Evolutionary conservation across 2,797 vertebrate species (phyloP), one percentile per base, ranked within the genome.

Genomic region (Acanthurus leucopareius): DNA sequence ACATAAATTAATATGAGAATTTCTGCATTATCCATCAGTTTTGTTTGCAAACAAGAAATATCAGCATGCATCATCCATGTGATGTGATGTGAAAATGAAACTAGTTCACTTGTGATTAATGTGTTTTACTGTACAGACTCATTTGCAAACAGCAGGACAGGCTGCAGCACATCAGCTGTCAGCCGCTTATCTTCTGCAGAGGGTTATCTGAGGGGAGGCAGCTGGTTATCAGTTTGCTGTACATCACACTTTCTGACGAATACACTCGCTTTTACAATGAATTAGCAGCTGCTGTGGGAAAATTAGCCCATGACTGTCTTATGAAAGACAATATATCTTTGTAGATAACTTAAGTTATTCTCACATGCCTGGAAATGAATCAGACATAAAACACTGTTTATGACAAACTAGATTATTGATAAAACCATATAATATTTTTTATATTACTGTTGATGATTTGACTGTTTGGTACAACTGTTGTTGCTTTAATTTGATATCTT

Each of bases 151-250:
- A 1, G 47, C 25, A 42, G n/a, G 35, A 57, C 20, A 22, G 60
- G 60, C 66, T 47, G 60, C 13, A 47, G 45, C 10, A 32, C 8
- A 61, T 67, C 48, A 42, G 64, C 59, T 13, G 19, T 20, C 42
- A 54, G 38, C 9, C 10, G 60, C 16, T 69, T 86, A 74, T 91
- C 82, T 69, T 61, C 0, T 22, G 42, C n/a, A 45, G 20, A 9
- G 73, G 69, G 64, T 85, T 89, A 87, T 93, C 88, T 69, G 70
- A 70, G 85, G 52, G 69, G 42, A 73, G 64, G 25, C 88, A 83
- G 86, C 90, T 88, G 88, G 89, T 90, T 90, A 87, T 91, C 91
- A 61, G 80, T 25, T 56, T 20, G 83, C 84, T 69, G 77, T 82
- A 86, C 83, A 45, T 86, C 64, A 64, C 84, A 60, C 51, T 49